phyloP scores from a whole-genome alignment of 2,113 vertebrate genomes.

The Pseudopodoces humilis region DNA sequence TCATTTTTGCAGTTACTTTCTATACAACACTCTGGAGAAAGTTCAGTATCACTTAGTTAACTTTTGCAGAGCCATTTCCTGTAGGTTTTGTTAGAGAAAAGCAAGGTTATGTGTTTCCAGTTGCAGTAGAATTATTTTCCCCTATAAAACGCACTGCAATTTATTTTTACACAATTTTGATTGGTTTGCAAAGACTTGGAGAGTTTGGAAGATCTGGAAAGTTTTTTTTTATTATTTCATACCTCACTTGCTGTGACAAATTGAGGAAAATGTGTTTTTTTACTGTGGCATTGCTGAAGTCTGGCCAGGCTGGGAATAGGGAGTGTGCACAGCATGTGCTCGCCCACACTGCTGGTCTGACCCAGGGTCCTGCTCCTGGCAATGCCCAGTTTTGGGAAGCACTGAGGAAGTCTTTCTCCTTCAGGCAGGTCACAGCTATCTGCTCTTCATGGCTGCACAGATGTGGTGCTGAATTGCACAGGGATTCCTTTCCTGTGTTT shows the following conservation, averaged over 20 bases:
- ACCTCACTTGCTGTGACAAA: slow-evolving; percentile 12
- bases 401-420: background rate
- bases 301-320: background rate
- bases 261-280: background rate
- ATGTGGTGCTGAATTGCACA: background rate
- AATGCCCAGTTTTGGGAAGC: background rate
- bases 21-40: slow-evolving; percentile 46
- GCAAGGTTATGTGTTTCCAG: slow-evolving; percentile 14
- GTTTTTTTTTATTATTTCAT: background rate
- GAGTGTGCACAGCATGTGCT: accelerated
- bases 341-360: background rate
- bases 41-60: slow-evolving; percentile 55
- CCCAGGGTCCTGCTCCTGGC: background rate
- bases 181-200: background rate
- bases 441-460: background rate
- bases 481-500: background rate
- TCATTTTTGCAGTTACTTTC: slow-evolving; percentile 2
- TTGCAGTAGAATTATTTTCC: slow-evolving; percentile 9
- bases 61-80: slow-evolving; percentile 55
- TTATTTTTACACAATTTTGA: slow-evolving; percentile 10
- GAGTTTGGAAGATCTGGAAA: background rate
- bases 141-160: slow-evolving; percentile 4
- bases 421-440: background rate
- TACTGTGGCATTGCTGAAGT: background rate
- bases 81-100: slow-evolving; percentile 35